phyloP scores from a whole-genome alignment of 2,113 vertebrate genomes.

The Labeo catla region DNA sequence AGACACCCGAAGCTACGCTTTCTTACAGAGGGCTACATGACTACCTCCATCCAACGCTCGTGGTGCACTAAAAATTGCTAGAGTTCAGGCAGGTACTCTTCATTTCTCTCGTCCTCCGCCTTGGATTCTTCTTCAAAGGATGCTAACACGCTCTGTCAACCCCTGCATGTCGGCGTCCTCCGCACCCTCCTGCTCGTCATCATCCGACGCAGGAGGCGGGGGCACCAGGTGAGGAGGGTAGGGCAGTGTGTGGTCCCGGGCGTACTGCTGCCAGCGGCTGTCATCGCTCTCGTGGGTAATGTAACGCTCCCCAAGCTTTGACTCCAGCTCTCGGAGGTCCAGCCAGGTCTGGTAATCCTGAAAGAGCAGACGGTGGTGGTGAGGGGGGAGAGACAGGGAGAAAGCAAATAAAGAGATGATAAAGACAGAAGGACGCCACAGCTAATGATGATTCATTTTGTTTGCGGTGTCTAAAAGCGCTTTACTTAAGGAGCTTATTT shows the following conservation, averaged over 20 bases:
- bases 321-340: constrained; percentile 88
- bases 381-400: background rate
- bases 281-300: constrained; percentile 93
- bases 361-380: background rate
- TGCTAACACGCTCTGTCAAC: constrained; percentile 87
- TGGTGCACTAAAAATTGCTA: background rate
- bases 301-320: constrained; percentile 85
- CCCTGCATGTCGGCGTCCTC: constrained; percentile 85
- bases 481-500: constrained; percentile 5
- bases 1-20: background rate
- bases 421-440: background rate
- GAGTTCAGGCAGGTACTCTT: background rate
- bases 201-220: constrained; percentile 62
- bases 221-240: constrained; percentile 79
- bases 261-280: constrained; percentile 85
- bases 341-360: constrained; percentile 92
- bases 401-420: constrained; percentile 8
- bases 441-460: constrained; percentile 16
- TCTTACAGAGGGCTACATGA: constrained; percentile 8
- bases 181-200: constrained; percentile 67
- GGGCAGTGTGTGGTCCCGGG: constrained; percentile 75
- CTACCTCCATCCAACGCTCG: background rate
- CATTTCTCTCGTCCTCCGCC: constrained; percentile 12
- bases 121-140: constrained; percentile 77
- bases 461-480: background rate